Percentiles rank a stretch among this genome's conserved stretches.
phyloP scores from a whole-genome alignment of 2,888 invertebrate species.

The Acronicta leporina region DNA sequence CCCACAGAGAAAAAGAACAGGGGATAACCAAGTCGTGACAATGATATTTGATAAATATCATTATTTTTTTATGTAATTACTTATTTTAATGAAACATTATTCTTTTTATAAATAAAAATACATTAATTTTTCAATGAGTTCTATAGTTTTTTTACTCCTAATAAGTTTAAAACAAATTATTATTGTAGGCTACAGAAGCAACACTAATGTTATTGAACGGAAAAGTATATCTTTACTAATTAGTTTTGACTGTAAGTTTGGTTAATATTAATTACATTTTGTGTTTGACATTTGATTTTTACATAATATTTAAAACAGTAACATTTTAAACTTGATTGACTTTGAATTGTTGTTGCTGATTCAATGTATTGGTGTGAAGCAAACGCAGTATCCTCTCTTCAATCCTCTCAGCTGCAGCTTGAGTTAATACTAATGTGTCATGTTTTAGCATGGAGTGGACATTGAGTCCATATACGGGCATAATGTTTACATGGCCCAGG shows the following conservation, averaged over 20 bases:
- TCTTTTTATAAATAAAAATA: slow-evolving; percentile 44
- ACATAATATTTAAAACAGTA: background rate
- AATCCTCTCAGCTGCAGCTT: slow-evolving; percentile 94
- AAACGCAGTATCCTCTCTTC: slow-evolving; percentile 93
- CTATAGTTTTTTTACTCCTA: slow-evolving; percentile 33
- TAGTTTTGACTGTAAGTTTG: too few species aligned
- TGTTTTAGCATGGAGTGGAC: slow-evolving; percentile 99
- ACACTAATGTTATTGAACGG: too few species aligned
- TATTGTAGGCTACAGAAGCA: background rate
- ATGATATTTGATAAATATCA: slow-evolving; percentile 6
- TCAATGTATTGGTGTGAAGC: slow-evolving; percentile 90
- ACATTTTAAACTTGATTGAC: slow-evolving; percentile 88
- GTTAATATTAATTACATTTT: too few species aligned
- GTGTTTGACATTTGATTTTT: background rate
- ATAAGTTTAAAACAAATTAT: slow-evolving; percentile 4
- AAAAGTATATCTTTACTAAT: too few species aligned
- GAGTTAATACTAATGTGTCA: slow-evolving; percentile 96
- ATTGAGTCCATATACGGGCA: slow-evolving; percentile 99
- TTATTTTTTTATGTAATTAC: slow-evolving; percentile 22
- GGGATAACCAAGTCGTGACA: slow-evolving; percentile 47
- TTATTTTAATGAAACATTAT: slow-evolving; percentile 4
- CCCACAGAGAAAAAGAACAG: slow-evolving; percentile 47
- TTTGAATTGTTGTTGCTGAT: slow-evolving; percentile 87
- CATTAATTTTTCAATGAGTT: slow-evolving; percentile 22
- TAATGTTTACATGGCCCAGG: slow-evolving; percentile 95